A percentile compares a stretch with the other conserved stretches of the same genome.
phyloP scores from a whole-genome alignment of 1,140 invertebrate species.

The Paramacrobiotus metropolitanus region DNA sequence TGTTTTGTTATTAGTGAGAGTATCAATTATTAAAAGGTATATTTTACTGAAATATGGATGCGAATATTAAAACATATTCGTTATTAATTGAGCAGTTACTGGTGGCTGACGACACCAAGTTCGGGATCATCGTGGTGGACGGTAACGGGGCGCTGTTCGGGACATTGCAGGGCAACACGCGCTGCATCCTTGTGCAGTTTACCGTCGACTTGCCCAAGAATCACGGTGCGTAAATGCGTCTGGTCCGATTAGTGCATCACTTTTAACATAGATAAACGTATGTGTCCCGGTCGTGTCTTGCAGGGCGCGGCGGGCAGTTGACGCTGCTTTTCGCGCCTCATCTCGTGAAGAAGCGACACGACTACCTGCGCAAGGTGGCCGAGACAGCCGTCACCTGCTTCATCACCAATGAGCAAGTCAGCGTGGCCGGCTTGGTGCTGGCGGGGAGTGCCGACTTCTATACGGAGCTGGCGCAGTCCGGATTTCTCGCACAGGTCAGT shows the following conservation, averaged over 20 bases:
- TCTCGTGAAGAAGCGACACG: constrained; percentile 97
- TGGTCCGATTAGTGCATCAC: constrained; percentile 10
- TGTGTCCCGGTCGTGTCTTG: constrained; percentile 15
- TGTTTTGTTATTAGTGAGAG: neutral
- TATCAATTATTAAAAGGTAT: neutral
- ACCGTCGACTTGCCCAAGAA: constrained; percentile 98
- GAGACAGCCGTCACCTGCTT: constrained; percentile 92
- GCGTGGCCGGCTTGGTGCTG: constrained; percentile 84
- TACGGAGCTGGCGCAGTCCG: constrained; percentile 95
- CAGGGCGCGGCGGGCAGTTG: constrained; percentile 90
- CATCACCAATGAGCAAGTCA: constrained; percentile 90
- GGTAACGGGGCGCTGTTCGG: constrained; percentile 98
- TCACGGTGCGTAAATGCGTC: constrained; percentile 54
- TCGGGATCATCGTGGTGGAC: constrained; percentile 99
- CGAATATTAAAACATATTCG: too few species aligned
- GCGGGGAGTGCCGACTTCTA: constrained; percentile 99
- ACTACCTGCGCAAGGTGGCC: constrained; percentile 96
- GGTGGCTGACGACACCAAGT: constrained; percentile 95
- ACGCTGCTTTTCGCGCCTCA: constrained; percentile 95
- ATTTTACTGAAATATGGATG: constrained; percentile 4
- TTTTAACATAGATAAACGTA: constrained; percentile 4
- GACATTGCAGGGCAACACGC: constrained; percentile 74
- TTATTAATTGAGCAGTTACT: constrained; percentile 71
- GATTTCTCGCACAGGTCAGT: constrained; percentile 97
- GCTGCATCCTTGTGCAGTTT: constrained; percentile 93